Conservation (phyloP, 2,888 invertebrate genomes). For the Cryptus viduatorius region DNA sequence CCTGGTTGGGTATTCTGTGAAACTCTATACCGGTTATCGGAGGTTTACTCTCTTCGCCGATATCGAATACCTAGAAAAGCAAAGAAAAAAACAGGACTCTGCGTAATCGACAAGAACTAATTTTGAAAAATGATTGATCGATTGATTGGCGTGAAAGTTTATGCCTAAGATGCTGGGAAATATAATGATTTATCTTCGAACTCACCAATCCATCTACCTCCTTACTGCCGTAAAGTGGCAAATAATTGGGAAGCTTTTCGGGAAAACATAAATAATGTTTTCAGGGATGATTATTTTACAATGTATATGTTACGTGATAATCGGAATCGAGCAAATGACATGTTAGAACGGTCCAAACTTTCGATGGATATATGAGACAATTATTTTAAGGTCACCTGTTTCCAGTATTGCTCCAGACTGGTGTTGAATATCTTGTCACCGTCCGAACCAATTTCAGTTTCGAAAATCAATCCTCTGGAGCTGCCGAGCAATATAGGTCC, state of each 20-base stretch:
- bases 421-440: constrained; percentile 94
- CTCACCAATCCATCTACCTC: constrained; percentile 92
- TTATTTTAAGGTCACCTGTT: constrained; percentile 88
- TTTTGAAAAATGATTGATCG: constrained; percentile 12
- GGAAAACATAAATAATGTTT: constrained; percentile 60
- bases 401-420: constrained; percentile 92
- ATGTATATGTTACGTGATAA: constrained; percentile 40
- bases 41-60: constrained; percentile 91
- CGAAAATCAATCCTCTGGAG: constrained; percentile 95
- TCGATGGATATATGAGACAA: neutral
- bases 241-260: constrained; percentile 90
- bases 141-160: constrained; percentile 35
- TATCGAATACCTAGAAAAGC: constrained; percentile 91
- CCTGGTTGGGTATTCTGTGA: constrained; percentile 90
- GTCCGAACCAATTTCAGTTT: constrained; percentile 93
- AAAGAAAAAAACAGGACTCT: constrained; percentile 69
- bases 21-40: constrained; percentile 96
- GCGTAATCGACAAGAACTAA: neutral
- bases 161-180: constrained; percentile 19
- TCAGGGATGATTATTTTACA: constrained; percentile 52
- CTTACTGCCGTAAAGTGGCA: constrained; percentile 90
- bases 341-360: no score
- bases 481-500: constrained; percentile 96
- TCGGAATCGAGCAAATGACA: no score
- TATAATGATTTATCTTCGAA: constrained; percentile 66